These are phyloP conservation scores for Telmatochromis sp. DNA, from an alignment of 2,113 vertebrate species.

Conservation along the genomic window DNA sequence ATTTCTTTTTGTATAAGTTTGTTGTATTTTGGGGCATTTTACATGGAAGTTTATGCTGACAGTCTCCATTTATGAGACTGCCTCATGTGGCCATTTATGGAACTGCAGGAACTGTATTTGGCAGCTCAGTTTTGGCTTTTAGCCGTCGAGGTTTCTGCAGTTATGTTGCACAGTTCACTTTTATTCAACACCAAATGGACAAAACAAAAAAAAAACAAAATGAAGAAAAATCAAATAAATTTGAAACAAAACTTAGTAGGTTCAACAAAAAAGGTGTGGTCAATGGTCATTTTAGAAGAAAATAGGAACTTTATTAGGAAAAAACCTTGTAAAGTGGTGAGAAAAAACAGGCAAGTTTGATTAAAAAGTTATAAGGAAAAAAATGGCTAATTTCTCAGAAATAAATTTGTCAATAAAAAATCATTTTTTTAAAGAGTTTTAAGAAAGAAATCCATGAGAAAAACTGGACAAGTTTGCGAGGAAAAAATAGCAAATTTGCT, in stretches of 20 bases:
- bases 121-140: neutral
- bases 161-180: neutral
- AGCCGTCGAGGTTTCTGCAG: accelerated
- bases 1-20: neutral
- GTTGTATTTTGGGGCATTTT: neutral
- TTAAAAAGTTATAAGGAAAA: neutral
- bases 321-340: neutral
- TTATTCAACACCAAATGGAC: neutral
- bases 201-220: accelerated
- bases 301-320: neutral
- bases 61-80: neutral
- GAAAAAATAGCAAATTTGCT: neutral
- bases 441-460: neutral
- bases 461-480: neutral
- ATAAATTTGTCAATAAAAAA: neutral
- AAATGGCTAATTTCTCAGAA: neutral
- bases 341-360: neutral
- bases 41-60: neutral
- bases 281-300: neutral
- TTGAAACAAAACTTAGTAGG: neutral
- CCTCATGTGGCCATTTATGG: neutral
- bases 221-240: neutral
- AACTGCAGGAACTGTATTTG: neutral
- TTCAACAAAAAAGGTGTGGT: neutral
- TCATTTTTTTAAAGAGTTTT: neutral